phyloP scores from a whole-genome alignment of 1,140 invertebrate genomes.

The Drosophila triauraria region DNA sequence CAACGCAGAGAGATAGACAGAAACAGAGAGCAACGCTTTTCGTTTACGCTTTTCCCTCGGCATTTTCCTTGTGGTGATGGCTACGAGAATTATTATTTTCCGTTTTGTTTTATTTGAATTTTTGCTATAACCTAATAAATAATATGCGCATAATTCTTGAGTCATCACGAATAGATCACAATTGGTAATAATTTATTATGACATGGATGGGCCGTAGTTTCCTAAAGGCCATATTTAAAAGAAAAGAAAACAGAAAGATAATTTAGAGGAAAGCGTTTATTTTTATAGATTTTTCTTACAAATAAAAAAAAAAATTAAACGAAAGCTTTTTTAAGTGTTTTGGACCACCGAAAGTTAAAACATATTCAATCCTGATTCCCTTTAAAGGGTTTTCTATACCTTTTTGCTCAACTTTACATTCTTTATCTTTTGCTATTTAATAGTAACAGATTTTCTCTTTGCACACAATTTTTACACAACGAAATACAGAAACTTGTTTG shows the following conservation, averaged over 20 bases:
- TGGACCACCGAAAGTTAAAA: not conserved
- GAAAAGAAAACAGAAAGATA: too few species aligned
- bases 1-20: not conserved
- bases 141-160: constrained; percentile 13
- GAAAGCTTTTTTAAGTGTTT: not conserved
- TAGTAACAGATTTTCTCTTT: constrained; percentile 5
- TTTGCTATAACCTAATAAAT: constrained; percentile 16
- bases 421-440: not conserved
- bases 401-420: constrained; percentile 1
- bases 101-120: constrained; percentile 27
- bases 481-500: constrained; percentile 21
- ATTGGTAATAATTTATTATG: not conserved
- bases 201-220: not conserved
- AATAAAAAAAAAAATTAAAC: too few species aligned
- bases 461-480: constrained; percentile 12
- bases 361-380: too few species aligned
- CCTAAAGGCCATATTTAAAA: too few species aligned
- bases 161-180: constrained; percentile 15
- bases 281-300: too few species aligned
- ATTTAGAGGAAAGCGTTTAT: too few species aligned
- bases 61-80: not conserved
- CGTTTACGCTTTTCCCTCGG: constrained; percentile 8
- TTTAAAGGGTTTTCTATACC: not conserved
- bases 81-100: constrained; percentile 20
- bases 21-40: constrained; percentile 4